phyloP scores from a whole-genome alignment of 2,113 vertebrate genomes.

The Paedocypris sp. region DNA sequence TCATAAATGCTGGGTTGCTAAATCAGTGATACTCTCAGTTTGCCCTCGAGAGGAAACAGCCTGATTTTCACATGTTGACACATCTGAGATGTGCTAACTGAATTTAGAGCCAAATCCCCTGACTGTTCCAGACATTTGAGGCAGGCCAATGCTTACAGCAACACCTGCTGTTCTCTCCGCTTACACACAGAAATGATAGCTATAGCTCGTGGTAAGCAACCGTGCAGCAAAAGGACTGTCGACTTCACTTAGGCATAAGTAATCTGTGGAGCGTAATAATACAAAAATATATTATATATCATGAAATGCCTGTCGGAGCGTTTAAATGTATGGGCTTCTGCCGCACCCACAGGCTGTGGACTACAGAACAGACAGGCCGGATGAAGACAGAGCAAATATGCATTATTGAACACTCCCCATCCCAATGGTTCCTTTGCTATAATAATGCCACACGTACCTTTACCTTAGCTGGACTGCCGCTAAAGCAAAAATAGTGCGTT shows the following conservation, averaged over 20 bases:
- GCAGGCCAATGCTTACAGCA: constrained; percentile 7
- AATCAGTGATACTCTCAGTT: constrained; percentile 35
- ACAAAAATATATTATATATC: not conserved
- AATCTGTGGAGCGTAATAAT: constrained; percentile 1
- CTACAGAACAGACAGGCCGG: not conserved
- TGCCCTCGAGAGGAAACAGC: constrained; percentile 26
- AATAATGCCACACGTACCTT: constrained; percentile 15
- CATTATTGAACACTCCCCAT: constrained; percentile 14
- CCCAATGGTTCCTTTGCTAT: constrained; percentile 2
- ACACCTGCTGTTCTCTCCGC: constrained; percentile 9
- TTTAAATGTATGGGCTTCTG: not conserved
- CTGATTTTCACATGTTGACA: constrained; percentile 31
- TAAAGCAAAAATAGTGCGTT: not conserved
- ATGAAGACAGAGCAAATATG: constrained; percentile 23
- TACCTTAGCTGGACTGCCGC: not conserved
- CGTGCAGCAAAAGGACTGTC: not conserved
- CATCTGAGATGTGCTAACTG: constrained; percentile 37
- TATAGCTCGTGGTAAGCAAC: not conserved
- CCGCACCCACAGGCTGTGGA: not conserved
- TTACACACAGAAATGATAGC: not conserved
- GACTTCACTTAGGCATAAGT: constrained; percentile 11
- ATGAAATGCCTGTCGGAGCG: not conserved
- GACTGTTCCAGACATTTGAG: constrained; percentile 1
- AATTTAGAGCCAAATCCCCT: constrained; percentile 24
- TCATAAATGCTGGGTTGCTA: not conserved